Base-by-base conservation (phyloP, 1,140 invertebrate species). In the Atopsyche davidsoni region DNA sequence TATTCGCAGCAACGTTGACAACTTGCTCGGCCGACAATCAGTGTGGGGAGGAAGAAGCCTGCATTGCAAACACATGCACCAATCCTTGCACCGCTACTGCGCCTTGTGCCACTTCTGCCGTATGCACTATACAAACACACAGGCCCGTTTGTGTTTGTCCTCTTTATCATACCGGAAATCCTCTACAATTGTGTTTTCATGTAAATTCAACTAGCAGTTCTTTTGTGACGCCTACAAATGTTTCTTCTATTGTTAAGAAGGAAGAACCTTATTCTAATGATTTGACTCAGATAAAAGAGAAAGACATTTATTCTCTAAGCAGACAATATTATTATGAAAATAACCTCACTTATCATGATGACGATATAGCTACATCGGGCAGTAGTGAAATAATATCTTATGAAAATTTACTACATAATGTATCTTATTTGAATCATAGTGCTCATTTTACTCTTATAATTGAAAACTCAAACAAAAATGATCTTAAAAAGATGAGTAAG, bases 51-150 rank as follows among this genome's bases (percentile, higher is more conserved):
- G 72, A 71, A 65, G 70, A 79, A 62, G 76, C 77, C 63, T 86
- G 83, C 72, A 69, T 81, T 61, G 69, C 71, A 55, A 75, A 75
- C 51, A 69, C 72, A 65, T 87, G 84, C 69, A 66, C 74, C 63
- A 79, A 84, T 71, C 80, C 79, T 52, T 86, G 84, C 66, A 71
- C 68, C 53, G 64, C 65, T 45, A 62, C 51, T 85, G 82, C 73
- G 73, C 79, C 51, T 66, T 75, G 28, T 85, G 85, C 64, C 59
- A 66, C 43, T 40, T 52, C 50, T 40, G 44, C 50, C 22, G 35
- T 22, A 13, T 52, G 48, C 34, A 43, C 17, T 31, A 70, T 76
- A 51, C 64, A 69, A 64, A 70, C 71, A 62, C 79, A 82, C 48
- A 35, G 48, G 41, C 48, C 28, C 1, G 7, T 32, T 32, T 51